Conservation (phyloP, 2,888 invertebrate species). For the Oasisia sp. region DNA sequence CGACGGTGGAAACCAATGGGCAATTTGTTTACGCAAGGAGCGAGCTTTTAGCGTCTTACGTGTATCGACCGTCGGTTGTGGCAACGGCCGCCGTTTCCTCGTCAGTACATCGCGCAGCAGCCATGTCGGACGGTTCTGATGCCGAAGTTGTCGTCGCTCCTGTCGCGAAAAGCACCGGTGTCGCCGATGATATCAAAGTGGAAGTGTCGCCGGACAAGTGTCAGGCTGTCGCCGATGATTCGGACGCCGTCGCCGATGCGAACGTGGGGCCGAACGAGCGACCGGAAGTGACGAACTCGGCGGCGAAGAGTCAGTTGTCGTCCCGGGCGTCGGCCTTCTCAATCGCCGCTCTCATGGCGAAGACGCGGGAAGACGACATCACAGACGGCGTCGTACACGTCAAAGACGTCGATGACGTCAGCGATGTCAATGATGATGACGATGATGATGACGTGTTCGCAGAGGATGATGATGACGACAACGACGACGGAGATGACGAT, state of each 20-base stretch:
- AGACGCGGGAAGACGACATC: neutral
- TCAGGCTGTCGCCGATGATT: neutral
- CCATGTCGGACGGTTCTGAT: neutral
- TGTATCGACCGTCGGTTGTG: neutral
- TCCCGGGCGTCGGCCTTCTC: neutral
- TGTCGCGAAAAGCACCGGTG: neutral
- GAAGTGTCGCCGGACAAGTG: neutral
- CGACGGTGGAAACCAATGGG: neutral
- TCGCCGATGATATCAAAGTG: neutral
- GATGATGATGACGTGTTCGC: neutral
- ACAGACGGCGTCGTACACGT: neutral
- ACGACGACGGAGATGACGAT: neutral
- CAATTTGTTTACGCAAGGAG: neutral
- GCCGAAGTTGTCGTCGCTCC: conserved; percentile 7
- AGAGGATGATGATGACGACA: neutral
- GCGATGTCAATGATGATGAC: neutral
- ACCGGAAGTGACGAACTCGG: neutral
- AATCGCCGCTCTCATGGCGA: neutral
- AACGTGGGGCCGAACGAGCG: neutral
- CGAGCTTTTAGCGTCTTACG: neutral
- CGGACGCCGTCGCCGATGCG: neutral
- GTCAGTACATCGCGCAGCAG: neutral
- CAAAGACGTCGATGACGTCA: conserved; percentile 17
- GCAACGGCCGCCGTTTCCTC: neutral
- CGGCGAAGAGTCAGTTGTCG: neutral